Conservation (phyloP, 2,797 vertebrate genomes). For the Melanotaenia pygmaea region DNA sequence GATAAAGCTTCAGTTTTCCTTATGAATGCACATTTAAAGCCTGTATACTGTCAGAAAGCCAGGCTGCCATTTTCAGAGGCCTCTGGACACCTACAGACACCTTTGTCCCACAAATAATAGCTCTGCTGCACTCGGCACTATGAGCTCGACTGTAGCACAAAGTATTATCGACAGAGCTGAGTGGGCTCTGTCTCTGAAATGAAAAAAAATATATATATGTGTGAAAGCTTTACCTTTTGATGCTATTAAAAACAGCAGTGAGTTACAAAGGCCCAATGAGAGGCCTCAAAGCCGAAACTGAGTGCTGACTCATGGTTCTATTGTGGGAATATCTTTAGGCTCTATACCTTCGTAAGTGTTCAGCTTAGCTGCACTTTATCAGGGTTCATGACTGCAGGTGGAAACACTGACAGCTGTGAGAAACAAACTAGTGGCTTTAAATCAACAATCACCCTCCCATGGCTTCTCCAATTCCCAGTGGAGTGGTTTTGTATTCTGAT, state of each 20-base stretch:
- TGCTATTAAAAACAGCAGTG: constrained; percentile 39
- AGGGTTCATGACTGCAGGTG: constrained; percentile 14
- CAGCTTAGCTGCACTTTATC: constrained; percentile 33
- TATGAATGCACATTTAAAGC: constrained; percentile 18
- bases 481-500: constrained; percentile 31
- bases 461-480: constrained; percentile 9
- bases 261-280: constrained; percentile 7
- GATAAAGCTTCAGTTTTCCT: background rate
- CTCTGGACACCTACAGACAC: constrained; percentile 32
- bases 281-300: constrained; percentile 2
- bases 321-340: constrained; percentile 9
- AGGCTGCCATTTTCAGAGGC: constrained; percentile 28
- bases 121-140: constrained; percentile 34
- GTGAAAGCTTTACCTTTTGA: constrained; percentile 47
- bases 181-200: constrained; percentile 14
- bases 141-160: constrained; percentile 46
- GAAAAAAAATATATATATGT: constrained; percentile 40
- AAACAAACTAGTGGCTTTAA: constrained; percentile 24
- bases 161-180: constrained; percentile 48
- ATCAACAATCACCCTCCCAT: constrained; percentile 13
- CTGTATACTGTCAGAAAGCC: constrained; percentile 13
- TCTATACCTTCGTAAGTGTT: constrained; percentile 1
- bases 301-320: constrained; percentile 1
- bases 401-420: constrained; percentile 19
- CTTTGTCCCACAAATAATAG: constrained; percentile 58